Evolutionary conservation across 2,888 invertebrate genomes (phyloP).

Genomic region (Rotaria macrura): DNA sequence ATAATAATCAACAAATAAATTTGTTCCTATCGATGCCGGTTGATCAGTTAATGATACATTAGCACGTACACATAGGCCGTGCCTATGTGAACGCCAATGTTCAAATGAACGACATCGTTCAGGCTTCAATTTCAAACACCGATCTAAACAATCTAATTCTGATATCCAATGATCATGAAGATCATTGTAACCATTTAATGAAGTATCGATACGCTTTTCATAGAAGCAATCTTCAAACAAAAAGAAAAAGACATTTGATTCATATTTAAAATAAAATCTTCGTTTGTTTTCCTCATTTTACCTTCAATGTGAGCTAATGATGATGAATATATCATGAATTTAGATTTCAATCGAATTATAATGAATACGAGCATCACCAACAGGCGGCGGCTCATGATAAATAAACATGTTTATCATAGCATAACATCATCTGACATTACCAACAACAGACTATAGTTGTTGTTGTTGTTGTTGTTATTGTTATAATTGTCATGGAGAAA

Average conservation of each 20-base stretch:
- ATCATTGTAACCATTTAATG: not conserved
- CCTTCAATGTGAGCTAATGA: not conserved
- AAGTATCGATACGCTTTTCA: not conserved
- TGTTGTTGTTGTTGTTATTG: not conserved
- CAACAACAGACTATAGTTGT: not conserved
- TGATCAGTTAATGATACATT: not conserved
- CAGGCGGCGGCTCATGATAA: not conserved
- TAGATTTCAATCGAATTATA: not conserved
- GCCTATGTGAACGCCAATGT: not conserved
- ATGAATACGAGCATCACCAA: not conserved
- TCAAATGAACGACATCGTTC: not conserved
- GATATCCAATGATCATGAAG: not conserved
- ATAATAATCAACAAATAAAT: conserved; percentile 5
- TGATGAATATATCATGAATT: not conserved
- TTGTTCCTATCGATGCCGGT: not conserved
- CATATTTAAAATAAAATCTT: too few relatives aligned
- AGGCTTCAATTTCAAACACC: not conserved
- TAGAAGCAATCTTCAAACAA: not conserved
- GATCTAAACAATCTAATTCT: conserved; percentile 16
- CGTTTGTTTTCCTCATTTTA: too few relatives aligned
- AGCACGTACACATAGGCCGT: not conserved
- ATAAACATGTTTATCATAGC: conserved; percentile 1
- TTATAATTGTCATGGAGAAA: not conserved
- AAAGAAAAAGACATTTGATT: not conserved
- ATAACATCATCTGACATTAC: not conserved